These are phyloP conservation scores for Eupithecia exiguata DNA, from an alignment of 2,888 invertebrate species.

Conservation along the genomic window DNA sequence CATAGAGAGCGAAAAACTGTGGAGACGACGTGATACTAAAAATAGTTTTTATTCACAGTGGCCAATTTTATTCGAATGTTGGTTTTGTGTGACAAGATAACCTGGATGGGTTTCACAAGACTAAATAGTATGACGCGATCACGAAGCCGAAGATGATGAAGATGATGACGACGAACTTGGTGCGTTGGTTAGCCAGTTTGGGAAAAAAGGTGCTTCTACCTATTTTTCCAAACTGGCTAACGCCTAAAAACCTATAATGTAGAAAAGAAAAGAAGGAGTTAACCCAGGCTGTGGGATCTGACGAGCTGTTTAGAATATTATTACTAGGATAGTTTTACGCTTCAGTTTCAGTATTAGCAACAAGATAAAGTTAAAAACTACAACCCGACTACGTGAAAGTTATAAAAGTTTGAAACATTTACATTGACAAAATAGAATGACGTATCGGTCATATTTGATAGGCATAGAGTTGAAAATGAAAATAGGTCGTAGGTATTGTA, in stretches of 20 bases:
- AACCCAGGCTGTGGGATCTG: background rate
- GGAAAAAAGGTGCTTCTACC: too few relatives aligned
- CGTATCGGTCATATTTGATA: too few relatives aligned
- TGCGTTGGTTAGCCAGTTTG: too few relatives aligned
- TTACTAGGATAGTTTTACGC: background rate
- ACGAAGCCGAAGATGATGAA: background rate
- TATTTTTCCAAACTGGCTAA: background rate
- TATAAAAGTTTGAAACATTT: too few relatives aligned
- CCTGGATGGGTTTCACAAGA: background rate
- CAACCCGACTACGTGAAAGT: too few relatives aligned
- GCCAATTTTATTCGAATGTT: background rate
- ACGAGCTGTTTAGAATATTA: background rate
- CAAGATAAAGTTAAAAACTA: too few relatives aligned
- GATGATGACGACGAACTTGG: background rate
- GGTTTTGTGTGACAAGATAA: background rate
- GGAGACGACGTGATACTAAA: constrained; percentile 46
- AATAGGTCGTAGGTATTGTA: too few relatives aligned
- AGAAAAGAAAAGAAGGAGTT: background rate
- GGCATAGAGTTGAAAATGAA: too few relatives aligned
- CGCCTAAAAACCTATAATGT: background rate
- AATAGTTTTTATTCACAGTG: background rate
- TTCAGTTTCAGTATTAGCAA: background rate
- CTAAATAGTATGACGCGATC: background rate
- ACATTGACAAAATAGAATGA: too few relatives aligned
- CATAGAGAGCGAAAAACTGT: constrained; percentile 60